Conservation (phyloP, 2,113 vertebrate genomes). For the Alces alces region DNA sequence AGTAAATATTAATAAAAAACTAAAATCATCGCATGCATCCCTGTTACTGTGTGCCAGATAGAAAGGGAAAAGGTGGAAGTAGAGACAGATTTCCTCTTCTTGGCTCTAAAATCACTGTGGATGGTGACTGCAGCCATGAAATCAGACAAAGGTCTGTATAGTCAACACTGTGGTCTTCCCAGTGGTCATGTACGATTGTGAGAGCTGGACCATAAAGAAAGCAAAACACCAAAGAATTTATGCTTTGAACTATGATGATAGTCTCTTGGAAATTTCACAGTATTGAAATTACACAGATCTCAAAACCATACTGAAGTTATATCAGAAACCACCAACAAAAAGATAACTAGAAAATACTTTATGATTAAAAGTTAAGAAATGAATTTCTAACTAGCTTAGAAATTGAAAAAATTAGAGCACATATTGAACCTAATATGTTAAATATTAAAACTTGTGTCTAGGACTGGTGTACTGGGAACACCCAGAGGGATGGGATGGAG, state of each 20-base stretch:
- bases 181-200: not conserved
- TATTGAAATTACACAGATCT: not conserved
- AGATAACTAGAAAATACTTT: not conserved
- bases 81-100: not conserved
- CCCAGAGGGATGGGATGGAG: too few relatives aligned
- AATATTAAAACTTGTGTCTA: not conserved
- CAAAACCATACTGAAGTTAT: not conserved
- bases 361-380: constrained; percentile 19
- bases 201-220: not conserved
- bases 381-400: not conserved
- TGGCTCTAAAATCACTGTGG: not conserved
- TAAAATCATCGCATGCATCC: not conserved
- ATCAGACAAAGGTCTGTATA: not conserved
- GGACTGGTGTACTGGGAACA: too few relatives aligned
- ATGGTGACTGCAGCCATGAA: not conserved
- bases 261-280: not conserved
- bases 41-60: not conserved
- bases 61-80: not conserved
- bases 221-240: not conserved
- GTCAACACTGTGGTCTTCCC: not conserved
- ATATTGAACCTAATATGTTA: not conserved
- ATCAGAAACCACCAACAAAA: not conserved
- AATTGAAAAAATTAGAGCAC: not conserved
- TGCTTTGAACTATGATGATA: not conserved
- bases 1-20: not conserved